Percentiles rank a stretch among this genome's conserved stretches.
These are phyloP conservation scores for Electrona antarctica DNA, from an alignment of 2,113 vertebrate species.

Conservation along the genomic window DNA sequence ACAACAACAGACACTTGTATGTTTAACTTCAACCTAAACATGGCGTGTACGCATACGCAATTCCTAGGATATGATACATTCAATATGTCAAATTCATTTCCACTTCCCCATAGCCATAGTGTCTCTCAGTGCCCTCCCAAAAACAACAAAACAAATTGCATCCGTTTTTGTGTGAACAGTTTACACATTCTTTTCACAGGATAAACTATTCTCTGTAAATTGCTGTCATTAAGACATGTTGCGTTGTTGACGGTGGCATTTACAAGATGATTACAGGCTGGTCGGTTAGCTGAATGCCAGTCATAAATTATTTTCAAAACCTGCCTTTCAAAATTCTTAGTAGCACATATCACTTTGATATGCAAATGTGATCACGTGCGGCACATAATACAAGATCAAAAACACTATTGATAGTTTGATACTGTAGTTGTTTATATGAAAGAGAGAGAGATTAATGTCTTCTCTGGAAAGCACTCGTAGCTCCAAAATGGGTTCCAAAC, in stretches of 20 bases:
- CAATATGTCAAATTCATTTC: neutral
- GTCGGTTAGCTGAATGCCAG: neutral
- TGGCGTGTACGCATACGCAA: no score
- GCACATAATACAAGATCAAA: neutral
- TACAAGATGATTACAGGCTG: neutral
- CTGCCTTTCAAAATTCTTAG: no score
- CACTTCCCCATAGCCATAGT: neutral
- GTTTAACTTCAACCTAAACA: no score
- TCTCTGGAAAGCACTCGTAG: neutral
- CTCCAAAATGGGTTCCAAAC: constrained; percentile 13
- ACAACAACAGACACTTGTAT: no score
- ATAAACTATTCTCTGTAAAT: neutral
- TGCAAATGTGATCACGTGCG: no score
- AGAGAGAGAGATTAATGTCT: neutral
- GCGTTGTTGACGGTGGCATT: neutral
- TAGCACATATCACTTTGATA: no score
- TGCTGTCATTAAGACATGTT: neutral
- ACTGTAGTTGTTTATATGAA: neutral
- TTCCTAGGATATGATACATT: neutral
- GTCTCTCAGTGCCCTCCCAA: neutral
- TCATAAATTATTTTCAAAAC: no score
- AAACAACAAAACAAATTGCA: neutral
- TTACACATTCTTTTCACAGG: neutral
- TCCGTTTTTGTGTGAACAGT: neutral
- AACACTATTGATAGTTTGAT: neutral